Base-by-base conservation (phyloP, 2,797 vertebrate species). In the Chelon auratus region DNA sequence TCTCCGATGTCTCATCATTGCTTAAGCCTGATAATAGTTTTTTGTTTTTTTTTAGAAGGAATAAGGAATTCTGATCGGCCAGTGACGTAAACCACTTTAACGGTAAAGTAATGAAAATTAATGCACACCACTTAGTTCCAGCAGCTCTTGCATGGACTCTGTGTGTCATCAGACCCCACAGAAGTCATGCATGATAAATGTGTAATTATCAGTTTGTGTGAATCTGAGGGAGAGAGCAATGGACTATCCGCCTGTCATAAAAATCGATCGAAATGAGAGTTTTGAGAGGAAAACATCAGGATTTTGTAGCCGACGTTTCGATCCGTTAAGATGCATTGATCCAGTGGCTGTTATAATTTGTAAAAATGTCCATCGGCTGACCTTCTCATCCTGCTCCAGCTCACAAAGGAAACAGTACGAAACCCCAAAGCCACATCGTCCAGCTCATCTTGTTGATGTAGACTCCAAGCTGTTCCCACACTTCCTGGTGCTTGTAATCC, bases 141-240 rank as follows among this genome's bases (percentile, higher is more conserved):
- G n/a, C 77, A 20, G 47, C 12, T 45, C 40, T 3, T 53, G 40
- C 39, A 67, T 58, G n/a, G 33, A 11, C 30, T 54, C 12, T 36
- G 57, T 26, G 13, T 36, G 69, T 72, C 47, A 77, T 67, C 48
- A 59, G 43, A 42, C 30, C 20, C 36, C 37, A 59, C 24, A 20
- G 33, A 5, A 5, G 50, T 66, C 18, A 18, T 30, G 57, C 36
- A 64, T 60, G 10, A 48, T n/a, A 57, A 75, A 55, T 26, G 10
- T 22, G 60, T 80, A 10, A 72, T 77, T 54, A 68, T 64, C 18
- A 42, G 5, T 36, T 45, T 62, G 59, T 59, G 62, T 20, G 24
- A 20, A 13, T 17, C 13, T 26, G 26, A 42, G 33, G 40, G 30
- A 6, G 39, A 15, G n/a, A 60, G 40, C 14, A 10, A 55, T 37